These are phyloP conservation scores for Polydesmus complanatus DNA, from an alignment of 2,888 invertebrate genomes.

Conservation along the genomic window DNA sequence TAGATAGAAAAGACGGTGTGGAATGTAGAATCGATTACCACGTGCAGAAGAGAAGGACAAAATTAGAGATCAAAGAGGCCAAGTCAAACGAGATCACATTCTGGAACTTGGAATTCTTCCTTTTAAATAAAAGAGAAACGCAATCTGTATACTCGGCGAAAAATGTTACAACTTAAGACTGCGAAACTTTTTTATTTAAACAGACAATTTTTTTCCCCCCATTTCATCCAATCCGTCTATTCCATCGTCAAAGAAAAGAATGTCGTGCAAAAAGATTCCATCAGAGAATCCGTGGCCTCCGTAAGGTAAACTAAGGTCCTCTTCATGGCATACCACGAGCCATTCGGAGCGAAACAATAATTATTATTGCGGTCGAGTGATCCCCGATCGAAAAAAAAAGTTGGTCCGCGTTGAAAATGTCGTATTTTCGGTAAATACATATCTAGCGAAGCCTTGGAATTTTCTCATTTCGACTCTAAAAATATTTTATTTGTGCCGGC, in stretches of 20 bases:
- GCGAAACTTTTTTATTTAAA: no score
- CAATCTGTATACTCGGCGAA: background rate
- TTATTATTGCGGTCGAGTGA: background rate
- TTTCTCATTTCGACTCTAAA: slow-evolving; percentile 1
- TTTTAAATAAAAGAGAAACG: background rate
- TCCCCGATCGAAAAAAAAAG: background rate
- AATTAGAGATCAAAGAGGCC: background rate
- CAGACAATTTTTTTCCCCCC: background rate
- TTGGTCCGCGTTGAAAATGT: background rate
- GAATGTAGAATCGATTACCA: background rate
- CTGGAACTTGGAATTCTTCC: no score
- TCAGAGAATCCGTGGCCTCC: no score
- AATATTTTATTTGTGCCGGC: background rate
- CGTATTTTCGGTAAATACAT: background rate
- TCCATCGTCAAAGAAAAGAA: background rate
- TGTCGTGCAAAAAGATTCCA: background rate
- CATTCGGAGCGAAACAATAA: background rate
- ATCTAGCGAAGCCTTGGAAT: background rate
- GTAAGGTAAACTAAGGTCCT: no score
- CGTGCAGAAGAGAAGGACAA: background rate
- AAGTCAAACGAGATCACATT: background rate
- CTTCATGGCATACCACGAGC: background rate
- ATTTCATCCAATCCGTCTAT: background rate
- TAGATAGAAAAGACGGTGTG: background rate
- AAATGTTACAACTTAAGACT: background rate